phyloP scores from a whole-genome alignment of 2,888 invertebrate genomes.

The Andrena camellia region DNA sequence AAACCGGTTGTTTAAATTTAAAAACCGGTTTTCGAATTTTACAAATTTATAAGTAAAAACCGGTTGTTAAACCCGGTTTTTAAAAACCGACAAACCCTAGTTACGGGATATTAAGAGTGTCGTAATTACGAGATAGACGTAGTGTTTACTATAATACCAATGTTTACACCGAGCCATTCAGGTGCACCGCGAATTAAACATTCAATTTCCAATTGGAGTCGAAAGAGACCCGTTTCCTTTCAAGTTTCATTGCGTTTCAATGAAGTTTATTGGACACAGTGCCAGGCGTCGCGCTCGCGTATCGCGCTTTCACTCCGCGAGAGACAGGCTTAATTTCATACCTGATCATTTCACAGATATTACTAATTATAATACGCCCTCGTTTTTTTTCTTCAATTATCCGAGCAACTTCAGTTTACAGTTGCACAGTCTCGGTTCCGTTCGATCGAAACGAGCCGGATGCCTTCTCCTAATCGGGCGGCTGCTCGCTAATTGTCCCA shows the following conservation, averaged over 20 bases:
- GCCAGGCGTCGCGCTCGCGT: conserved; percentile 1
- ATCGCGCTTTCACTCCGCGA: conserved; percentile 59
- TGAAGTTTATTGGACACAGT: conserved; percentile 2
- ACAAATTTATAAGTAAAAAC: too few species aligned
- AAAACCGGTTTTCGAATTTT: too few species aligned
- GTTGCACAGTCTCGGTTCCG: conserved; percentile 33
- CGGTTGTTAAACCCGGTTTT: too few species aligned
- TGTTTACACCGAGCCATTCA: neutral
- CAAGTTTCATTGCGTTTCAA: neutral
- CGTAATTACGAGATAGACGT: too few species aligned
- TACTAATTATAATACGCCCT: conserved; percentile 44
- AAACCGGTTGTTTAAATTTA: too few species aligned
- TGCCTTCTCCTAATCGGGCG: neutral
- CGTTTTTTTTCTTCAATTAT: conserved; percentile 9
- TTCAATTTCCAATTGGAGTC: neutral
- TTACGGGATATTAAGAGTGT: neutral
- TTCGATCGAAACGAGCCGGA: neutral
- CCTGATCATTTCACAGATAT: conserved; percentile 55
- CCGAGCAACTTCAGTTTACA: neutral
- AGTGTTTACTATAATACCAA: neutral
- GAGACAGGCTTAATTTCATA: conserved; percentile 56
- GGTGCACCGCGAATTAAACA: too few species aligned
- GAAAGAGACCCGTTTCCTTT: neutral
- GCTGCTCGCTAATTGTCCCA: conserved; percentile 7
- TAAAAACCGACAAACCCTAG: too few species aligned